Conservation (phyloP, 2,797 vertebrate species). For the Peromyscus nudipes region DNA sequence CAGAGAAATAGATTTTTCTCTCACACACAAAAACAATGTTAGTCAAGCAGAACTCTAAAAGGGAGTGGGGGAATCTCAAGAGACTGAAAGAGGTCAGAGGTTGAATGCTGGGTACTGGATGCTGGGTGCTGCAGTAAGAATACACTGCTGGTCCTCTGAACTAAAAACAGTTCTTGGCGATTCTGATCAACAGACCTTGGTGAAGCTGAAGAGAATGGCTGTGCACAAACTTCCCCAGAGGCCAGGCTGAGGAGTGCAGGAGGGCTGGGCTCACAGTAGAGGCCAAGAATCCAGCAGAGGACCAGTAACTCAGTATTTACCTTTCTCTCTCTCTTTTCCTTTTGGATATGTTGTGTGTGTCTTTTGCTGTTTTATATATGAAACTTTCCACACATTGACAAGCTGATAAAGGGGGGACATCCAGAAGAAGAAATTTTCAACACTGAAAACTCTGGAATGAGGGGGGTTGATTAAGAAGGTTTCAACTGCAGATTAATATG, state of each 20-base stretch:
- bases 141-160: not conserved
- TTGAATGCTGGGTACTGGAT: not conserved
- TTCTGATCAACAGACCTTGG: not conserved
- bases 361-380: not conserved
- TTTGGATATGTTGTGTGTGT: not conserved
- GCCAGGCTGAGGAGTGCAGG: not conserved
- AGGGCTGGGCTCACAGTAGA: not conserved
- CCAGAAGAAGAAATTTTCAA: not conserved
- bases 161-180: not conserved
- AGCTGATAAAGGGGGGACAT: not conserved
- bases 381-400: not conserved
- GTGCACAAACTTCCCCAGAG: not conserved
- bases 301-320: rapidly evolving
- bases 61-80: not conserved
- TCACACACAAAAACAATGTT: not conserved
- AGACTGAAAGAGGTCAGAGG: not conserved
- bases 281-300: rapidly evolving
- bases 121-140: not conserved
- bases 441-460: not conserved
- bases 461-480: not conserved
- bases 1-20: not conserved
- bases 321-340: not conserved
- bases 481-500: not conserved
- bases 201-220: not conserved
- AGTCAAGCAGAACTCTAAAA: not conserved